Conservation (phyloP, 2,113 vertebrate species). For the Macquaria ambigua region DNA sequence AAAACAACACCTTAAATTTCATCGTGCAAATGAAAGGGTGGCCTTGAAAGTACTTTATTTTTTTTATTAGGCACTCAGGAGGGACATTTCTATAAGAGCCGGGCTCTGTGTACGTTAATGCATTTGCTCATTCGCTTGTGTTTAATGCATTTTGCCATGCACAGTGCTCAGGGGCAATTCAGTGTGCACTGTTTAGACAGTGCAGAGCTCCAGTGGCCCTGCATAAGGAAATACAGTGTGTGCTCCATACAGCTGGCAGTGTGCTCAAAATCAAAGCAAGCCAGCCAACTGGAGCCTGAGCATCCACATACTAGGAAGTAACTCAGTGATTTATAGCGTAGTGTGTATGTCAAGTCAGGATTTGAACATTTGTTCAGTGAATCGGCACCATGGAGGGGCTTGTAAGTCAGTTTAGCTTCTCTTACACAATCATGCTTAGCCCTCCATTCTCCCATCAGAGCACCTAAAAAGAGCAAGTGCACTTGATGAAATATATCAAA, state of each 20-base stretch:
- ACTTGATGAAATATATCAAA: not conserved
- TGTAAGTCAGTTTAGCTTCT: not conserved
- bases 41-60: conserved; percentile 3
- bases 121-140: conserved; percentile 48
- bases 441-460: not conserved
- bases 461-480: not conserved
- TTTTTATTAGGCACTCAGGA: conserved; percentile 6
- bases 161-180: conserved; percentile 33
- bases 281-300: conserved; percentile 28
- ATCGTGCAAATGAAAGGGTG: conserved; percentile 15
- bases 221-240: conserved; percentile 59
- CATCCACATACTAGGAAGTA: conserved; percentile 41
- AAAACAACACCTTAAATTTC: not conserved
- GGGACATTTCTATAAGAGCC: conserved; percentile 27
- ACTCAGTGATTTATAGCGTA: conserved; percentile 16
- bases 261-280: conserved; percentile 45
- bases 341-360: conserved; percentile 11
- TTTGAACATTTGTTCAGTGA: conserved; percentile 43
- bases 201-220: conserved; percentile 26
- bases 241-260: conserved; percentile 34
- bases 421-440: not conserved
- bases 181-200: conserved; percentile 54
- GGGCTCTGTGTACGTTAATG: conserved; percentile 33
- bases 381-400: not conserved
- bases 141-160: conserved; percentile 54